A percentile compares a stretch with the other conserved stretches of the same genome.
Evolutionary conservation across 2,888 invertebrate species (phyloP).

Genomic region (Adelognathus sp.): DNA sequence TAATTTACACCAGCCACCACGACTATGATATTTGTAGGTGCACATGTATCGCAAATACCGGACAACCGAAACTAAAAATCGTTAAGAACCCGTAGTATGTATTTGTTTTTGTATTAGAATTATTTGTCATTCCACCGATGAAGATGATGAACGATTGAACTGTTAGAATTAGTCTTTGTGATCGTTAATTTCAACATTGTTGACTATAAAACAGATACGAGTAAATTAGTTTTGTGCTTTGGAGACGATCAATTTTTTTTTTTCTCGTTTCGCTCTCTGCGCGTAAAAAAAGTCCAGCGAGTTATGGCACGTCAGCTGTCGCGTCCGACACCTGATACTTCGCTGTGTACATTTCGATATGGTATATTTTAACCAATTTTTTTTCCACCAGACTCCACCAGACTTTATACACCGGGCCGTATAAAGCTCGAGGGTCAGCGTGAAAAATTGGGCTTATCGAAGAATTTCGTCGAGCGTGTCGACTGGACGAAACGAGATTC

Average conservation of each 20-base stretch:
- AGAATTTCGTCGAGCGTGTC: constrained; percentile 40
- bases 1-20: constrained; percentile 54
- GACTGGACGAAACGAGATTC: constrained; percentile 37
- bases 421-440: constrained; percentile 43
- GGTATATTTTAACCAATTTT: neutral
- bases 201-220: constrained; percentile 7
- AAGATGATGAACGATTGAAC: constrained; percentile 13
- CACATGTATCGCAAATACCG: constrained; percentile 9
- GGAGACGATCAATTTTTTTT: constrained; percentile 20
- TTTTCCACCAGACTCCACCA: neutral
- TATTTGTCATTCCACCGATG: constrained; percentile 8
- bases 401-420: no score
- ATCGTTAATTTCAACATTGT: constrained; percentile 40
- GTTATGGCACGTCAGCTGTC: constrained; percentile 19
- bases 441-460: constrained; percentile 48
- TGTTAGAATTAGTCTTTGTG: constrained; percentile 43
- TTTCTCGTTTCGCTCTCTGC: neutral
- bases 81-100: neutral
- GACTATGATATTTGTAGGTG: constrained; percentile 9
- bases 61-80: constrained; percentile 28
- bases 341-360: neutral
- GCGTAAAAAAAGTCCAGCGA: neutral
- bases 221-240: constrained; percentile 26
- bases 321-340: neutral
- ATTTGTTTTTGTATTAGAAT: neutral